phyloP scores from a whole-genome alignment of 2,113 vertebrate species.

The Todiramphus chloris region DNA sequence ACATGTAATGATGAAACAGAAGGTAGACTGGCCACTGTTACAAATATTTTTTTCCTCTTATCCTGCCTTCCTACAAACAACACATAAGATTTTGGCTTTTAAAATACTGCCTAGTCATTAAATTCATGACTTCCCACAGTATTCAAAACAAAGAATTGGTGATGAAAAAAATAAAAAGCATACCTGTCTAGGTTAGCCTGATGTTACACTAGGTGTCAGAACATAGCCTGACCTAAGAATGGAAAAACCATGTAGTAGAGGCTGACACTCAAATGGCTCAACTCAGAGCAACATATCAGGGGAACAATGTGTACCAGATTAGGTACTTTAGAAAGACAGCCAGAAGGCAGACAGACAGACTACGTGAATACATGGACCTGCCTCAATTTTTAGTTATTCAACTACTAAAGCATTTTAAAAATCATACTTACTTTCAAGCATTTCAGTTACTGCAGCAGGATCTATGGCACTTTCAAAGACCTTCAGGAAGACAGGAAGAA shows the following conservation, averaged over 20 bases:
- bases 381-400: background rate
- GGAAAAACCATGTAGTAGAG: background rate
- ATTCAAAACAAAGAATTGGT: background rate
- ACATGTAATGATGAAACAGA: background rate
- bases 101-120: background rate
- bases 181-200: background rate
- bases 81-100: background rate
- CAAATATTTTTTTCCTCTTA: background rate
- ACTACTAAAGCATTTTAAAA: background rate
- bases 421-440: slow-evolving; percentile 77
- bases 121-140: background rate
- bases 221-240: background rate
- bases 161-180: background rate
- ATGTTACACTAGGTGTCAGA: background rate
- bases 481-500: slow-evolving; percentile 49
- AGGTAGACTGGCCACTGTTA: background rate
- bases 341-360: background rate
- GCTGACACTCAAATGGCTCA: background rate
- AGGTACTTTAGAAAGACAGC: background rate
- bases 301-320: background rate
- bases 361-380: background rate
- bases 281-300: background rate
- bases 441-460: slow-evolving; percentile 77
- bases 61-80: background rate
- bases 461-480: slow-evolving; percentile 77